Conservation (phyloP, 2,888 invertebrate genomes). For the Trissolcus brochymenae region DNA sequence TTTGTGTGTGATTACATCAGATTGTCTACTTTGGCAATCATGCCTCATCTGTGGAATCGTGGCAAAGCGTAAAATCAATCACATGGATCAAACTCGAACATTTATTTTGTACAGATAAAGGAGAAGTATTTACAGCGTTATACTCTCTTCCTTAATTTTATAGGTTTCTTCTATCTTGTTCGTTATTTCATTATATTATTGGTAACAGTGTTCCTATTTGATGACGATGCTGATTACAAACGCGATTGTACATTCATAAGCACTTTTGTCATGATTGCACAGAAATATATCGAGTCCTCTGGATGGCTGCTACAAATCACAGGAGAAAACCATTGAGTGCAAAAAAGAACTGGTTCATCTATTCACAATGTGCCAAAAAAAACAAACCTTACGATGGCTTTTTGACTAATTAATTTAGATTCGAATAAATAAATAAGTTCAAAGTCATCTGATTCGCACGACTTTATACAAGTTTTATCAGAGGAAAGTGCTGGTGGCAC, state of each 20-base stretch:
- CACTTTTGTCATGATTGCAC: conserved; percentile 55
- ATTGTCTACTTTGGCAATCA: conserved; percentile 38
- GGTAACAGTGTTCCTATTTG: conserved; percentile 5
- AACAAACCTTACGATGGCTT: conserved; percentile 17
- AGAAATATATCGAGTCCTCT: conserved; percentile 43
- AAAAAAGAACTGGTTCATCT: conserved; percentile 5
- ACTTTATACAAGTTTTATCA: conserved; percentile 83
- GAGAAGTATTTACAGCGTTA: conserved; percentile 25
- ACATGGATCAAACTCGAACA: conserved; percentile 26
- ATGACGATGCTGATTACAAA: conserved; percentile 6
- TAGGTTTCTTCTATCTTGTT: conserved; percentile 4
- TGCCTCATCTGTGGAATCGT: conserved; percentile 36
- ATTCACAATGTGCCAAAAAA: conserved; percentile 22
- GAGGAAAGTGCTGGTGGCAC: conserved; percentile 92
- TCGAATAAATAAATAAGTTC: conserved; percentile 60
- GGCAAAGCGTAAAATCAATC: conserved; percentile 33
- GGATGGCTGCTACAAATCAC: conserved; percentile 53
- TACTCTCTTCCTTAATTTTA: conserved; percentile 1
- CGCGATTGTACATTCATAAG: conserved; percentile 35
- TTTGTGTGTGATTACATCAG: conserved; percentile 7
- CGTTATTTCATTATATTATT: neutral
- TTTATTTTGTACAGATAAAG: conserved; percentile 36
- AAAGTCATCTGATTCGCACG: conserved; percentile 79
- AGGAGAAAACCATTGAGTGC: conserved; percentile 35
- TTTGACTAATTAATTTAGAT: conserved; percentile 67